Conservation (phyloP, 2,888 invertebrate species). For the Gasteruption jaculator region DNA sequence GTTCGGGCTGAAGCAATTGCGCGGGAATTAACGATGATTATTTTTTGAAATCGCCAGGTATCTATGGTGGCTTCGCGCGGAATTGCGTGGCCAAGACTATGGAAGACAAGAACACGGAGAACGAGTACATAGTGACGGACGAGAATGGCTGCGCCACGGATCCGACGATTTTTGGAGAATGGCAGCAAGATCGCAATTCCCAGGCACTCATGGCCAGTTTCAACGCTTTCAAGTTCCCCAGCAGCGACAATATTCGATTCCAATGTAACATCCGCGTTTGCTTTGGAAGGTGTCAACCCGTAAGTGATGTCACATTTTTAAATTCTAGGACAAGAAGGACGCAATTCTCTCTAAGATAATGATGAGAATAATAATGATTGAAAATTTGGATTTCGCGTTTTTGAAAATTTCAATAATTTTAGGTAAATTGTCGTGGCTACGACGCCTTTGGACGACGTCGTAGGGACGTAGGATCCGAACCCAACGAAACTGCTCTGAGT, state of each 20-base stretch:
- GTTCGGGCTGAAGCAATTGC: too few relatives aligned
- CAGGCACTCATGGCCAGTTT: slow-evolving; percentile 83
- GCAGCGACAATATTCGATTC: slow-evolving; percentile 90
- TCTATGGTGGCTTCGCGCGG: slow-evolving; percentile 90
- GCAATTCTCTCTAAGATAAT: not conserved
- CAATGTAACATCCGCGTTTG: slow-evolving; percentile 93
- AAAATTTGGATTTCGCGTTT: not conserved
- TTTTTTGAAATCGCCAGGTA: slow-evolving; percentile 55
- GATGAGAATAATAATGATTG: slow-evolving; percentile 6
- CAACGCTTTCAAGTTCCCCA: slow-evolving; percentile 93
- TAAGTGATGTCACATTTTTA: too few relatives aligned
- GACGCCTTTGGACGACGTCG: slow-evolving; percentile 85
- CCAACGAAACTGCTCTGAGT: slow-evolving; percentile 60
- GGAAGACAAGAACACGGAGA: slow-evolving; percentile 81
- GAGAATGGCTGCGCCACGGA: slow-evolving; percentile 92
- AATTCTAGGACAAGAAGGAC: too few relatives aligned
- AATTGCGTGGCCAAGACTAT: slow-evolving; percentile 91
- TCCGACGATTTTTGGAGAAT: slow-evolving; percentile 87
- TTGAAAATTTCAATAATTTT: slow-evolving; percentile 21
- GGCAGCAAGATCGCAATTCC: slow-evolving; percentile 83
- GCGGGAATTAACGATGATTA: not conserved
- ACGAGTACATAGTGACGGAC: slow-evolving; percentile 89
- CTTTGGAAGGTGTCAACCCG: slow-evolving; percentile 92
- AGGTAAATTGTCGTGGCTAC: slow-evolving; percentile 88
- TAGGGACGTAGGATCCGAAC: slow-evolving; percentile 59